Evolutionary conservation across 2,888 invertebrate species (phyloP), one percentile per base, ranked within the genome.

Genomic region (Hyles lineata): DNA sequence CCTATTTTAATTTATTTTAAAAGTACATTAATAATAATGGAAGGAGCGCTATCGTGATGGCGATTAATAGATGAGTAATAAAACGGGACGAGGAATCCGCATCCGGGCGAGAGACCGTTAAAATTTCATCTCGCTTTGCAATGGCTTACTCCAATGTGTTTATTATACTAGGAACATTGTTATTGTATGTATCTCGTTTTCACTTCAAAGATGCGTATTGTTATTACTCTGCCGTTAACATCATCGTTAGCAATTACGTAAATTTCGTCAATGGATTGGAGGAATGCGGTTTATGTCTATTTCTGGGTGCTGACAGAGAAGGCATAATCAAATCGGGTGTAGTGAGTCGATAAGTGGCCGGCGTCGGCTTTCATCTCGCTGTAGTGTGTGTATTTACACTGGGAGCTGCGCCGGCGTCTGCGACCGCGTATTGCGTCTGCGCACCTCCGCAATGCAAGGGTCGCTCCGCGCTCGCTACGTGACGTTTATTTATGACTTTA

Each of bases 341-440:
- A 89, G 86, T 83, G 86, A 89, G 88, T 87, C 88, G 92, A 93
- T 94, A 94, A 94, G 94, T 93, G 91, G 89, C 83, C 82, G 88
- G 90, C 90, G 90, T 89, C 88, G 83, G 89, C 94, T 93, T 92
- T 92, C 93, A 92, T 92, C 92, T 93, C 84, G 77, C 83, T 81
- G 80, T 80, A 82, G 87, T 86, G 86, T 88, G 85, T 86, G 86
- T 91, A 87, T 91, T 89, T 90, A 90, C 90, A 85, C 86, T 86
- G 84, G 80, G 77, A 74, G 79, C 76, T 81, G 82, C 82, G 82
- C 82, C 78, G 79, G 82, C 82, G 83, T 79, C 81, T 81, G 80
- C 77, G 77, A 80, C 80, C 85, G 86, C 88, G 85, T 82, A 80
- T 77, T 85, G 86, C 88, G 85, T 82, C 80, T 77, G 86, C 86